A percentile compares a stretch with the other conserved stretches of the same genome.
phyloP scores from a whole-genome alignment of 2,113 vertebrate genomes.

The Mormoops blainvillei region DNA sequence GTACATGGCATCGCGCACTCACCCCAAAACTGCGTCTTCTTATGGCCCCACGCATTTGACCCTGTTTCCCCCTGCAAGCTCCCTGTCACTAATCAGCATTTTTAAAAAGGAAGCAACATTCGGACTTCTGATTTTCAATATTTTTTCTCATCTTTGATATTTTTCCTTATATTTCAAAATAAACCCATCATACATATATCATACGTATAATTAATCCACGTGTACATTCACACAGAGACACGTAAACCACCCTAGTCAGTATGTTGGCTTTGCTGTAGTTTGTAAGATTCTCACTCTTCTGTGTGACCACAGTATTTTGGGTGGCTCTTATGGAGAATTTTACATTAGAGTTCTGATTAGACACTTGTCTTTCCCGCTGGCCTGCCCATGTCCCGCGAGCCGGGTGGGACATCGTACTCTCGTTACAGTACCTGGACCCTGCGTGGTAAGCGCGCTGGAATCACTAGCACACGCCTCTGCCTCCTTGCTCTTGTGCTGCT shows the following conservation, averaged over 20 bases:
- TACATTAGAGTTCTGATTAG: not conserved
- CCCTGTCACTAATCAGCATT: not conserved
- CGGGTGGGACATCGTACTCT: accelerated
- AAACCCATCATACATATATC: not conserved
- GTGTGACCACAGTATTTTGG: not conserved
- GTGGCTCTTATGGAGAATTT: not conserved
- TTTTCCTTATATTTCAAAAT: not conserved
- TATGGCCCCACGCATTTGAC: not conserved
- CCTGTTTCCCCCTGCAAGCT: not conserved
- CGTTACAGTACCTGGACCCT: too few relatives aligned
- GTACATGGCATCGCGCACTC: not conserved
- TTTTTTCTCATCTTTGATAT: not conserved
- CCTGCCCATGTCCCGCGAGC: not conserved
- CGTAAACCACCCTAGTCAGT: not conserved
- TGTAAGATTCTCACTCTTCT: not conserved
- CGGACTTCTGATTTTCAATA: not conserved
- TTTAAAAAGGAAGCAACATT: not conserved
- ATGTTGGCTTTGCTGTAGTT: not conserved
- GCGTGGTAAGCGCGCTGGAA: too few relatives aligned
- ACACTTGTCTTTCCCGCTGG: not conserved
- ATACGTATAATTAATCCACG: not conserved
- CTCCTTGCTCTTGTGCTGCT: not conserved
- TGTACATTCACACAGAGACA: not conserved
- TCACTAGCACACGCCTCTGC: not conserved
- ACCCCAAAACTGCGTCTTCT: not conserved